phyloP scores from a whole-genome alignment of 2,113 vertebrate genomes.

The Dolichotis patagonum region DNA sequence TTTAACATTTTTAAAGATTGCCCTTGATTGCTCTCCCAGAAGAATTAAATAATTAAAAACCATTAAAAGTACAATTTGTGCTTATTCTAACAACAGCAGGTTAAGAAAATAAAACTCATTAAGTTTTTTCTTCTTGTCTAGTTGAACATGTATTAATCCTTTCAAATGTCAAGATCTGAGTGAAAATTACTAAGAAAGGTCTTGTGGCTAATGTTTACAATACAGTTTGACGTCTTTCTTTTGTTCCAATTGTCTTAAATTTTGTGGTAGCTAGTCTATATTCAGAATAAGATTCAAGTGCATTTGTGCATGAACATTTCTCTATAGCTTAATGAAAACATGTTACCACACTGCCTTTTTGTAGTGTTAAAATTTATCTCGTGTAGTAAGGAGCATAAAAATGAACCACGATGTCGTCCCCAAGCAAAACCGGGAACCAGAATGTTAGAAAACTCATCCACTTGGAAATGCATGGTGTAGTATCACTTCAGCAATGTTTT shows the following conservation, averaged over 20 bases:
- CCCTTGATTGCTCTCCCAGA: background rate
- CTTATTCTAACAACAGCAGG: background rate
- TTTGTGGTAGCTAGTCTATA: background rate
- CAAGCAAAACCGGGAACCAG: background rate
- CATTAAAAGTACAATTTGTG: background rate
- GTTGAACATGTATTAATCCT: background rate
- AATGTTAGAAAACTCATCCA: background rate
- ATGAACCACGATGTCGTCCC: background rate
- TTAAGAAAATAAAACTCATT: slow-evolving; percentile 3
- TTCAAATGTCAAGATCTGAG: background rate
- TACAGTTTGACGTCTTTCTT: background rate
- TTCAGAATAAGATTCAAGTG: slow-evolving; percentile 14
- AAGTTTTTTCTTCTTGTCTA: background rate
- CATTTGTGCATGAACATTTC: slow-evolving; percentile 19
- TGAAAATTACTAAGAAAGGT: background rate
- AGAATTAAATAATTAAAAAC: background rate
- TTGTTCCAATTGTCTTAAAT: background rate
- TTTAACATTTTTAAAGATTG: background rate
- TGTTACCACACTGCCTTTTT: slow-evolving; percentile 24
- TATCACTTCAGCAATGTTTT: background rate
- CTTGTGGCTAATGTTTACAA: background rate
- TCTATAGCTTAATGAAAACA: slow-evolving; percentile 53
- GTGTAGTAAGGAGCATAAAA: background rate
- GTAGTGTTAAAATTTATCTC: slow-evolving; percentile 39
- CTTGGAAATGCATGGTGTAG: background rate